These are phyloP conservation scores for Siniperca scherzeri DNA, from an alignment of 2,797 vertebrate species.

Conservation along the genomic window DNA sequence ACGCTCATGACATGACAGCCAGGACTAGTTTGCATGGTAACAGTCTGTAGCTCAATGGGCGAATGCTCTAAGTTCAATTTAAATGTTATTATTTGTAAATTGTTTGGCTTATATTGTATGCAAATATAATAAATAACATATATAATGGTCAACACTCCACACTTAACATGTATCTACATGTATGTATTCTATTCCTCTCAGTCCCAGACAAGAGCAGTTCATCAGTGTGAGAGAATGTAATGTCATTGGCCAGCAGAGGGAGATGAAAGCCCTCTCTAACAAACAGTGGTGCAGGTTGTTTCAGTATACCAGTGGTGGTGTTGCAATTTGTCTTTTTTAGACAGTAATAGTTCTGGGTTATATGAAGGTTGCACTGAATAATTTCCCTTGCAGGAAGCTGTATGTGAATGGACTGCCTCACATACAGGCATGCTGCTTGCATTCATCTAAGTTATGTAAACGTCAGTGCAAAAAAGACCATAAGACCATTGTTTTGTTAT, in stretches of 20 bases:
- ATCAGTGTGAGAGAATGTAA: neutral
- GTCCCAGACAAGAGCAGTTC: neutral
- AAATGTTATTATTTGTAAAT: neutral
- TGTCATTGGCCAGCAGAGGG: constrained; percentile 60
- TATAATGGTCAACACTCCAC: neutral
- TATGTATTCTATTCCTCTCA: neutral
- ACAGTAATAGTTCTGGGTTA: neutral
- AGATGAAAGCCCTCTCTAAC: neutral
- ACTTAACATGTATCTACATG: neutral
- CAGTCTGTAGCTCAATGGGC: constrained; percentile 45
- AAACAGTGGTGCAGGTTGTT: neutral
- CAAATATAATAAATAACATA: neutral
- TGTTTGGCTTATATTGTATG: neutral
- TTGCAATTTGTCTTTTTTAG: neutral
- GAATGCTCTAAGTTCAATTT: neutral
- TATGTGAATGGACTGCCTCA: neutral
- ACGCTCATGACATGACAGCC: constrained; percentile 71
- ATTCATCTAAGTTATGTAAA: neutral
- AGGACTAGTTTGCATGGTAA: constrained; percentile 75
- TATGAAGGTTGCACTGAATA: neutral
- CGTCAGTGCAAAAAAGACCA: no score
- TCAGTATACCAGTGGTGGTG: neutral
- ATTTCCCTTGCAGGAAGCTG: neutral
- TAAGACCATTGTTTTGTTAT: no score
- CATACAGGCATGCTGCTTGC: no score